Conservation (phyloP, 2,888 invertebrate species). For the Drosophila multiciliata region DNA sequence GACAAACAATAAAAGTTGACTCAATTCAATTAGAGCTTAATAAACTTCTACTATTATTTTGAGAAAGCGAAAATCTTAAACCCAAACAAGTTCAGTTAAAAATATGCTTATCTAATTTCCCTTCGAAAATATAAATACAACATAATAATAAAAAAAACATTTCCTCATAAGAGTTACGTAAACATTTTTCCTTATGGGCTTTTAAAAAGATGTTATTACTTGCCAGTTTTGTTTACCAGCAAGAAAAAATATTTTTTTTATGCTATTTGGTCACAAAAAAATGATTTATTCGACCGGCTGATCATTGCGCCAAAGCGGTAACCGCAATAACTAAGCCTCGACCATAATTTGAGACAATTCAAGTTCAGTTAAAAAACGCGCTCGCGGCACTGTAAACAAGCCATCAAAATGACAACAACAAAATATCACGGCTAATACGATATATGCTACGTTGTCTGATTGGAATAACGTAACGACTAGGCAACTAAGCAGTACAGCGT, state of each 20-base stretch:
- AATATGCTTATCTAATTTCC: slow-evolving; percentile 29
- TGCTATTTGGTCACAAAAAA: slow-evolving; percentile 12
- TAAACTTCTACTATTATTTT: neutral
- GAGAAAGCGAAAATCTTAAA: neutral
- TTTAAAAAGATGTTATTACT: slow-evolving; percentile 8
- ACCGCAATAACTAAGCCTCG: slow-evolving; percentile 43
- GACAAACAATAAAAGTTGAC: slow-evolving; percentile 25
- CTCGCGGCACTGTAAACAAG: slow-evolving; percentile 34
- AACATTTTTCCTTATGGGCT: slow-evolving; percentile 26
- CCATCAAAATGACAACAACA: slow-evolving; percentile 29
- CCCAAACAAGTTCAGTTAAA: neutral
- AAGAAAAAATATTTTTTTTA: slow-evolving; percentile 16
- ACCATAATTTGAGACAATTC: slow-evolving; percentile 58
- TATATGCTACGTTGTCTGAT: slow-evolving; percentile 35
- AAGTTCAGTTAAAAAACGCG: slow-evolving; percentile 64
- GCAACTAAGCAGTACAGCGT: slow-evolving; percentile 20
- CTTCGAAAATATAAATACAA: neutral
- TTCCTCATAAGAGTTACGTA: slow-evolving; percentile 18
- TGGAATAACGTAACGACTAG: slow-evolving; percentile 38
- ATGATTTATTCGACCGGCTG: slow-evolving; percentile 32
- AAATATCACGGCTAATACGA: slow-evolving; percentile 26
- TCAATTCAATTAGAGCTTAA: slow-evolving; percentile 35
- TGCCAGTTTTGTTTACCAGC: slow-evolving; percentile 15
- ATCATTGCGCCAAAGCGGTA: slow-evolving; percentile 48
- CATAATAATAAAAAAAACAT: slow-evolving; percentile 1